Percentiles rank a stretch among this genome's conserved stretches.
These are phyloP conservation scores for Lutjanus campechanus DNA, from an alignment of 2,797 vertebrate species.

Conservation along the genomic window DNA sequence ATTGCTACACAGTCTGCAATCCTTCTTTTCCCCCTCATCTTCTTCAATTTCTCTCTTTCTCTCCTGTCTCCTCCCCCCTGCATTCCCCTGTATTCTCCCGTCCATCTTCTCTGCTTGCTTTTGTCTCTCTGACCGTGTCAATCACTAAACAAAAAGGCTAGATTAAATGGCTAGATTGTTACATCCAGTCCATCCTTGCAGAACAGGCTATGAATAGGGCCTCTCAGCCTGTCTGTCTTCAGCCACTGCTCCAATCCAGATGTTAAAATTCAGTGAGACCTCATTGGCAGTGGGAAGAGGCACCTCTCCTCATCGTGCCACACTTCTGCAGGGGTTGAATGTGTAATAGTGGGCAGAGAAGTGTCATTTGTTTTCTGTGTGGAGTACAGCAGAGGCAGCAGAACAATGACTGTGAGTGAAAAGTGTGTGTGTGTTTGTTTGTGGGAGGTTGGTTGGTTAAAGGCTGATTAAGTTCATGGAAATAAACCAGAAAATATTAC, in stretches of 20 bases:
- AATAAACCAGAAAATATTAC: background rate
- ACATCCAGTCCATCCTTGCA: constrained; percentile 23
- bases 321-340: constrained; percentile 20
- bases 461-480: constrained; percentile 25
- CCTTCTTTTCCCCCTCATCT: constrained; percentile 22
- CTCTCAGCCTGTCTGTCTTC: constrained; percentile 16
- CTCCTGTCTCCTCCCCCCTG: constrained; percentile 9
- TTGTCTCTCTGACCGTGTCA: constrained; percentile 67
- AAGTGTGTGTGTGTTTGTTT: constrained; percentile 1
- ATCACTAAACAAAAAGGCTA: constrained; percentile 64
- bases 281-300: constrained; percentile 28
- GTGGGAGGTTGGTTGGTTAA: background rate
- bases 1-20: constrained; percentile 38
- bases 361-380: constrained; percentile 36
- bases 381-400: constrained; percentile 16
- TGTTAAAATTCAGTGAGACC: constrained; percentile 38
- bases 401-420: background rate
- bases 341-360: constrained; percentile 35
- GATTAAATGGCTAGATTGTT: constrained; percentile 64
- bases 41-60: constrained; percentile 21
- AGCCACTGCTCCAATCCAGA: constrained; percentile 27
- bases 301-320: constrained; percentile 2
- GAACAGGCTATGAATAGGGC: constrained; percentile 42
- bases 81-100: background rate
- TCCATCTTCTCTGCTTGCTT: constrained; percentile 47